Percentiles rank a stretch among this genome's conserved stretches.
These are phyloP conservation scores for Desmodus rotundus DNA, from an alignment of 2,113 vertebrate species.

Conservation along the genomic window DNA sequence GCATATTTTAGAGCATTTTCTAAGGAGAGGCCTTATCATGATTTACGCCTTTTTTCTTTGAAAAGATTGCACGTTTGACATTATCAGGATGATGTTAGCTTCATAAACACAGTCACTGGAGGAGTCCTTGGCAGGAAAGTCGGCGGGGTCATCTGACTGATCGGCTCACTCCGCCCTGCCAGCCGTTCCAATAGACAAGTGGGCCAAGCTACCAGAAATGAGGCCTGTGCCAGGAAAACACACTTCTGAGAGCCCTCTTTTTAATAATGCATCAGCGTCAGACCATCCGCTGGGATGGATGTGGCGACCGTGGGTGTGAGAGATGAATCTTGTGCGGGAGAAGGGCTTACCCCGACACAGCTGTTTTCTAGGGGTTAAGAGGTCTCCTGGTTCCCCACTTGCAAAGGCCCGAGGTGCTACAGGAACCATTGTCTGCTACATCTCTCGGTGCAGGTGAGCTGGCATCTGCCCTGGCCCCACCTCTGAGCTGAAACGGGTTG, in stretches of 20 bases:
- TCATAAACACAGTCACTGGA: not conserved
- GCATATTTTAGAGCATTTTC: not conserved
- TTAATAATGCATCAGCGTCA: not conserved
- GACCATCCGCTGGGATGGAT: not conserved
- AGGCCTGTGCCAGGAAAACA: not conserved
- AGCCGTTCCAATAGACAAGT: not conserved
- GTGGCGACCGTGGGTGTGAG: too few relatives aligned
- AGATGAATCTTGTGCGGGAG: not conserved
- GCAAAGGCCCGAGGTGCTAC: too few relatives aligned
- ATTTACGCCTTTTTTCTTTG: not conserved
- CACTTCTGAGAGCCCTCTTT: not conserved
- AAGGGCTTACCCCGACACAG: fast-evolving
- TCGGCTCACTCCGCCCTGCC: not conserved
- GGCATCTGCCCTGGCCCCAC: not conserved
- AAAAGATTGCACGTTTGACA: not conserved
- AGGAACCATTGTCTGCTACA: too few relatives aligned
- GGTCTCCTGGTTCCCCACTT: too few relatives aligned
- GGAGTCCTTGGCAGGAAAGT: fast-evolving
- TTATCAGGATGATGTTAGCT: not conserved
- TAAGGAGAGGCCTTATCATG: not conserved
- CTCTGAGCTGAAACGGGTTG: too few relatives aligned
- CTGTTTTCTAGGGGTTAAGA: not conserved
- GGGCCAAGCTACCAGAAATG: not conserved
- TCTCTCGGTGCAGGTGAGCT: not conserved
- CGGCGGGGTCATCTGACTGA: not conserved